Conservation (phyloP, 2,888 invertebrate species). For the Stenodera caucasica region DNA sequence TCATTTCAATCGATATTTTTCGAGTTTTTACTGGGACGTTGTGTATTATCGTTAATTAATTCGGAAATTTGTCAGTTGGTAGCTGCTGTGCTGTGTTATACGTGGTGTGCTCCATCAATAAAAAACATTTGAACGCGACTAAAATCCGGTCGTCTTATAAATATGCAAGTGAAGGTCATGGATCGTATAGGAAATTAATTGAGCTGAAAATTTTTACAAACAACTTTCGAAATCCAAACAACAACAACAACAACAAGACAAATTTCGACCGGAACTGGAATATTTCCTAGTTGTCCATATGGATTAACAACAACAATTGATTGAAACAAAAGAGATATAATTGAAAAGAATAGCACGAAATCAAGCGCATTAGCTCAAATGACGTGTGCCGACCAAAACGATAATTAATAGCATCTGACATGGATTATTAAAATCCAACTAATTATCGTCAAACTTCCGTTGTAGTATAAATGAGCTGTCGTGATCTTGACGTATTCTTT, state of each 20-base stretch:
- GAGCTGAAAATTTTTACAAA: not conserved
- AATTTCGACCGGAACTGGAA: not conserved
- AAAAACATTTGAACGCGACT: not conserved
- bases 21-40: not conserved
- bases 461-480: constrained; percentile 28
- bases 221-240: not conserved
- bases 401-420: constrained; percentile 27
- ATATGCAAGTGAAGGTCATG: constrained; percentile 1
- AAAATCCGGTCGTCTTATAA: not conserved
- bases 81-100: not conserved
- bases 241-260: not conserved
- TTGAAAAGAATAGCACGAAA: no score
- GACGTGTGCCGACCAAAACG: constrained; percentile 10
- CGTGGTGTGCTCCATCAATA: not conserved
- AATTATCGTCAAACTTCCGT: constrained; percentile 30
- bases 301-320: no score
- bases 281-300: no score
- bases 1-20: no score
- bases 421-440: constrained; percentile 30
- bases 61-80: not conserved
- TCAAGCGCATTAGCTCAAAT: constrained; percentile 4
- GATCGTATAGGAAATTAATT: not conserved
- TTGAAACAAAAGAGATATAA: no score
- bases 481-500: constrained; percentile 23
- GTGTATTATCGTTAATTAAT: not conserved